phyloP scores from a whole-genome alignment of 2,113 vertebrate species.

The Candoia aspera region DNA sequence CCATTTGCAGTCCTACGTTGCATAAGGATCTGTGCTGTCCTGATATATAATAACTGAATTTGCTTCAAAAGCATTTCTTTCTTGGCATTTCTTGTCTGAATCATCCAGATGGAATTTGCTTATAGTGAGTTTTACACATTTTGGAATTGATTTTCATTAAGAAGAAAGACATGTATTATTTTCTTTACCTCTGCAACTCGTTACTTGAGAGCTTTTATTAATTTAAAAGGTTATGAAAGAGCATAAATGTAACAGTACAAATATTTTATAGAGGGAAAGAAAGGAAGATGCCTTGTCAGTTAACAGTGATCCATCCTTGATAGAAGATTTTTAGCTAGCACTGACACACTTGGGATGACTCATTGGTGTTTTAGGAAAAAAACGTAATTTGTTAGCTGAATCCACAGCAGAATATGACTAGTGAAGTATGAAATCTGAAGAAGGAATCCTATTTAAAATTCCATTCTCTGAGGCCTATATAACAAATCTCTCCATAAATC shows the following conservation, averaged over 20 bases:
- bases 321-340: constrained; percentile 29
- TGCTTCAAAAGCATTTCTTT: constrained; percentile 43
- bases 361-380: constrained; percentile 41
- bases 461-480: neutral
- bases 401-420: constrained; percentile 14
- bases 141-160: constrained; percentile 51
- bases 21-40: constrained; percentile 5
- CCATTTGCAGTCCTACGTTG: constrained; percentile 14
- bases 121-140: constrained; percentile 31
- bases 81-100: constrained; percentile 40
- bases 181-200: constrained; percentile 32
- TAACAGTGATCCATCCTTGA: constrained; percentile 15
- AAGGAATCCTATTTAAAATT: constrained; percentile 12
- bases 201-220: constrained; percentile 44
- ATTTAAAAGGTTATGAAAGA: constrained; percentile 49
- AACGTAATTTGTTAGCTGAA: constrained; percentile 44
- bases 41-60: constrained; percentile 29
- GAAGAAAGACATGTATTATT: constrained; percentile 43
- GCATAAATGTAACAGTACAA: constrained; percentile 34
- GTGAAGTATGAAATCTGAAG: constrained; percentile 5
- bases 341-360: neutral
- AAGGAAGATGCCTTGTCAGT: constrained; percentile 24
- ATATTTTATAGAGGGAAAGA: neutral
- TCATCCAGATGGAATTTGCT: constrained; percentile 53
- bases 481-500: neutral